Evolutionary conservation across 1,140 invertebrate genomes (phyloP).

Genomic region (Drosophila triauraria): DNA sequence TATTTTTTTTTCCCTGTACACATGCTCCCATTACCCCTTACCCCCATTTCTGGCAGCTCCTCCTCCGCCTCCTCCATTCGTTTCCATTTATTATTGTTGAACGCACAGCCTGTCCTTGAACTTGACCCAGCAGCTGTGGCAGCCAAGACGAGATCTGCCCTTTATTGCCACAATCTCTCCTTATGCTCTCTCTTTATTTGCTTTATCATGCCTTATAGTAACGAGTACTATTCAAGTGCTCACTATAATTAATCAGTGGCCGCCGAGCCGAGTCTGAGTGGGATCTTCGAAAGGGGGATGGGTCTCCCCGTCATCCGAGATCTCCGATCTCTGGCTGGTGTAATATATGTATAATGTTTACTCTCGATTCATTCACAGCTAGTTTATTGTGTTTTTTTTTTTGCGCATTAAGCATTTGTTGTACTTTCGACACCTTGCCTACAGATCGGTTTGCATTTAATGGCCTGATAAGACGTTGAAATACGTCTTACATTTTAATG

Average conservation of each 20-base stretch:
- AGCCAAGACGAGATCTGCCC: conserved; percentile 62
- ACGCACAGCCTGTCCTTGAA: conserved; percentile 69
- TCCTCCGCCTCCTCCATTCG: conserved; percentile 53
- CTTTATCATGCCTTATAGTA: conserved; percentile 54
- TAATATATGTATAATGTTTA: conserved; percentile 40
- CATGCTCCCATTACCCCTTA: conserved; percentile 24
- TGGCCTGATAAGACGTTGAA: conserved; percentile 47
- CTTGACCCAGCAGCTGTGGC: conserved; percentile 68
- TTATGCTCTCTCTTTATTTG: conserved; percentile 50
- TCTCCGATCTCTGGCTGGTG: conserved; percentile 9
- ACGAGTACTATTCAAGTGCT: conserved; percentile 55
- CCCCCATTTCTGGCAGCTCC: conserved; percentile 21
- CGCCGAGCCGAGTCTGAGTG: conserved; percentile 24
- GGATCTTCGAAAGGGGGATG: conserved; percentile 22
- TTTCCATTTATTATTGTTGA: conserved; percentile 58
- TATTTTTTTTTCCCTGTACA: conserved; percentile 25
- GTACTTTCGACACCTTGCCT: conserved; percentile 41
- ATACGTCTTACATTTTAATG: conserved; percentile 27
- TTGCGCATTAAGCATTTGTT: conserved; percentile 67
- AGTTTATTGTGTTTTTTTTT: conserved; percentile 35
- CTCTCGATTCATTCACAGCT: conserved; percentile 50
- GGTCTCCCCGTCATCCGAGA: conserved; percentile 24
- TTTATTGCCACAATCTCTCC: conserved; percentile 55
- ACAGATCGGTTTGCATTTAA: conserved; percentile 37
- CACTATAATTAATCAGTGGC: conserved; percentile 74